A percentile compares a stretch with the other conserved stretches of the same genome.
phyloP scores from a whole-genome alignment of 2,888 invertebrate genomes.

The Euzophera pinguis region DNA sequence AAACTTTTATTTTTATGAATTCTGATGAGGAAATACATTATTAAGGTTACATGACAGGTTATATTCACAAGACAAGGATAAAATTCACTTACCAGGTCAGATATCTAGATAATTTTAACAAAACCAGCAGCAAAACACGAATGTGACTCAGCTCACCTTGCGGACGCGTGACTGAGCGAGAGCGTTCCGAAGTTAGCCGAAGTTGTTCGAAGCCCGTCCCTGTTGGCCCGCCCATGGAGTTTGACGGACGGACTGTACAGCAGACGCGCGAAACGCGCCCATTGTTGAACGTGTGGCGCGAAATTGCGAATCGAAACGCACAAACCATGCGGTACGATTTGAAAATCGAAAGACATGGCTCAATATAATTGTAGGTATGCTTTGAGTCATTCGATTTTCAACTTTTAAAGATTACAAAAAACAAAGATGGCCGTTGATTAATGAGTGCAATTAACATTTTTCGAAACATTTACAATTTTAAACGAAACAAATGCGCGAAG shows the following conservation, averaged over 20 bases:
- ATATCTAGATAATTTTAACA: constrained; percentile 23
- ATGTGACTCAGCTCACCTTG: constrained; percentile 69
- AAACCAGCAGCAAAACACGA: constrained; percentile 30
- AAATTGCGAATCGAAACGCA: constrained; percentile 34
- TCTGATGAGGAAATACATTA: background rate
- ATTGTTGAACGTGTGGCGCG: constrained; percentile 59
- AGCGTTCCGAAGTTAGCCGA: constrained; percentile 56
- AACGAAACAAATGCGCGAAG: constrained; percentile 21
- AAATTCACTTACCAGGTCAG: constrained; percentile 47
- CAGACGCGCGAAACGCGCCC: constrained; percentile 61
- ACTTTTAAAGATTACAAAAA: constrained; percentile 13
- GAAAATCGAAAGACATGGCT: constrained; percentile 34
- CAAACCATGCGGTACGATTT: constrained; percentile 34
- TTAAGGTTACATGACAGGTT: constrained; percentile 18
- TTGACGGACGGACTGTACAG: constrained; percentile 48
- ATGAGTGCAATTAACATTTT: constrained; percentile 6
- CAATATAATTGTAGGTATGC: constrained; percentile 33
- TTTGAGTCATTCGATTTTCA: constrained; percentile 5
- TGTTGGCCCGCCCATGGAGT: constrained; percentile 48
- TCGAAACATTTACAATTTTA: constrained; percentile 5
- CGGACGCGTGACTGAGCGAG: constrained; percentile 37
- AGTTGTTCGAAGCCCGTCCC: constrained; percentile 47
- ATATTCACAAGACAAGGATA: constrained; percentile 18
- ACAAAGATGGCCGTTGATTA: constrained; percentile 6
- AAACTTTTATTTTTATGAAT: background rate